Conservation (phyloP, 2,113 vertebrate genomes). For the Psittacula cyanocephala region DNA sequence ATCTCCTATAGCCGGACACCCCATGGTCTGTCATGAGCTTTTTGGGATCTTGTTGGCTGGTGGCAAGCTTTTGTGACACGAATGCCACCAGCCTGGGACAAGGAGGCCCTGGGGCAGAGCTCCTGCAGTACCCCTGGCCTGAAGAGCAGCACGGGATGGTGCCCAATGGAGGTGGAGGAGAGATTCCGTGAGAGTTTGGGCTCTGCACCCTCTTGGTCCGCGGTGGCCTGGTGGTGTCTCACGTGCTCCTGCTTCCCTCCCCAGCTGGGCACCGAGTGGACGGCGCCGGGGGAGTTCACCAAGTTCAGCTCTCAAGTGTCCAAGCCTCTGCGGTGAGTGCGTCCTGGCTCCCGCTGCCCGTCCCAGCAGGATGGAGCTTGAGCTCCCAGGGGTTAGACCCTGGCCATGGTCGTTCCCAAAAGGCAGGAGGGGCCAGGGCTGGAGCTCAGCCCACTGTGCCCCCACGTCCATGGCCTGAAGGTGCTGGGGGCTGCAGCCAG, state of each 20-base stretch:
- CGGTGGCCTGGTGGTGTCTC: neutral
- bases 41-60: neutral
- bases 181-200: neutral
- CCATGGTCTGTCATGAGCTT: rapidly evolving
- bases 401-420: rapidly evolving
- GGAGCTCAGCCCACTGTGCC: neutral
- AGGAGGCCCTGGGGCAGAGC: neutral
- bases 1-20: rapidly evolving
- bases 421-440: rapidly evolving
- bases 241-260: neutral
- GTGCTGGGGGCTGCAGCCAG: neutral
- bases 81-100: neutral
- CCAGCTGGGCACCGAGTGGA: slow-evolving; percentile 94
- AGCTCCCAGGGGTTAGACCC: neutral
- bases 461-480: neutral
- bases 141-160: neutral
- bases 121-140: neutral
- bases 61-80: neutral
- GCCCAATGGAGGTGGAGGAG: neutral
- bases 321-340: slow-evolving; percentile 90
- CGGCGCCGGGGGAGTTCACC: slow-evolving; percentile 94
- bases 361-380: rapidly evolving
- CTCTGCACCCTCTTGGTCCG: rapidly evolving
- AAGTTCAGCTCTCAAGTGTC: slow-evolving; percentile 98
- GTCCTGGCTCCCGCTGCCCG: rapidly evolving